Evolutionary conservation across 2,113 vertebrate species (phyloP).

Genomic region (Syrrhaptes paradoxus): DNA sequence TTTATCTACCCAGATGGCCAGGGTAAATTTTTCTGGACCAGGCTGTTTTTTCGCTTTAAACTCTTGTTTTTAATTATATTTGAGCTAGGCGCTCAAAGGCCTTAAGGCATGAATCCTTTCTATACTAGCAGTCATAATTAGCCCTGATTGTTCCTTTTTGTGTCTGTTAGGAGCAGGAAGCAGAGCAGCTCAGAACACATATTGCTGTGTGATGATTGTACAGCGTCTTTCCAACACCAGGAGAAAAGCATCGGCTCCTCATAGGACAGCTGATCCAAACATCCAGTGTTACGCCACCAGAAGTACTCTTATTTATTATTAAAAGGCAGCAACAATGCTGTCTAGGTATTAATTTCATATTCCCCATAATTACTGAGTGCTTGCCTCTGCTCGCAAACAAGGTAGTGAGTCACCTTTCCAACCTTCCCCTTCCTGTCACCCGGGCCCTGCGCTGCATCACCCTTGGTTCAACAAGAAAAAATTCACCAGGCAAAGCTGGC

Average conservation of each 20-base stretch:
- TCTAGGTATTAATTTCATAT: slow-evolving; percentile 35
- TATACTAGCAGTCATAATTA: slow-evolving; percentile 17
- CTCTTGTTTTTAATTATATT: background rate
- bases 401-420: background rate
- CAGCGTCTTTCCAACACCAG: background rate
- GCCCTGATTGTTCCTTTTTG: background rate
- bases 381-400: background rate
- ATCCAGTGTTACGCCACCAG: background rate
- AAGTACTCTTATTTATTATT: slow-evolving; percentile 14
- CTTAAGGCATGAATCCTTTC: slow-evolving; percentile 8
- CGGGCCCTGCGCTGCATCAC: background rate
- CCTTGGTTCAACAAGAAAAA: background rate
- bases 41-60: background rate
- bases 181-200: background rate
- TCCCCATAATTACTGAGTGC: background rate
- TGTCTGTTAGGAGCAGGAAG: background rate
- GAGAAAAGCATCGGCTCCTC: background rate
- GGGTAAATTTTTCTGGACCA: background rate
- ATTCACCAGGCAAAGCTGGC: background rate
- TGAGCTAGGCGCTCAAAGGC: background rate
- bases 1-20: background rate
- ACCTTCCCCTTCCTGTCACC: background rate
- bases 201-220: background rate
- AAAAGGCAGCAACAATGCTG: background rate
- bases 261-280: background rate